These are phyloP conservation scores for Trachelus iudaicus DNA, from an alignment of 2,888 invertebrate species.

Conservation along the genomic window DNA sequence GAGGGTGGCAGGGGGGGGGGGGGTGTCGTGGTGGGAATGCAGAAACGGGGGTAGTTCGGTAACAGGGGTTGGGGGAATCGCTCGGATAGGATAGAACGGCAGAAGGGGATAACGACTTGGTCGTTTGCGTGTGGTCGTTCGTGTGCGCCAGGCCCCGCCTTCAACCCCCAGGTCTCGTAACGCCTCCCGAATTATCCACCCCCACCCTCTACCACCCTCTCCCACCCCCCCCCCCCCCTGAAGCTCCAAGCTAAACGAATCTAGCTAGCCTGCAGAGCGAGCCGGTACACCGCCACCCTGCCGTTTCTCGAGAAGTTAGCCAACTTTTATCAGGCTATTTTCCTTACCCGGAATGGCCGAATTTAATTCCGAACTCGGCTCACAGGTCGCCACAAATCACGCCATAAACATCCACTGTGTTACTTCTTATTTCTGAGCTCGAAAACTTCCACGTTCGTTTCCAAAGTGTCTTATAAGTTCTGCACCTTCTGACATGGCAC, in stretches of 20 bases:
- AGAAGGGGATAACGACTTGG: constrained; percentile 32
- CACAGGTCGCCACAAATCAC: constrained; percentile 61
- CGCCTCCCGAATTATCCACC: constrained; percentile 51
- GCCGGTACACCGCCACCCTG: background rate
- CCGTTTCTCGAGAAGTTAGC: constrained; percentile 47
- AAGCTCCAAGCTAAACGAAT: constrained; percentile 40
- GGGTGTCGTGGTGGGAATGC: constrained; percentile 21
- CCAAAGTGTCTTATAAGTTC: background rate
- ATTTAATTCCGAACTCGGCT: constrained; percentile 61
- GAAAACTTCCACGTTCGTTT: constrained; percentile 11
- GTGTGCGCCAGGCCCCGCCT: constrained; percentile 43
- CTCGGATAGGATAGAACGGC: constrained; percentile 27
- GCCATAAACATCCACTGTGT: constrained; percentile 57
- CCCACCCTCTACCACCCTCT: too few relatives aligned
- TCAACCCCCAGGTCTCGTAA: constrained; percentile 39
- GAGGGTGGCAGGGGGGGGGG: constrained; percentile 30
- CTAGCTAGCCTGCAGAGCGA: constrained; percentile 25
- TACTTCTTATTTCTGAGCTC: constrained; percentile 39
- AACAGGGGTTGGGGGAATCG: constrained; percentile 18
- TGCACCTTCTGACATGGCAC: background rate
- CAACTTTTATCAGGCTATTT: constrained; percentile 61
- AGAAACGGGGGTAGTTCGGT: constrained; percentile 12
- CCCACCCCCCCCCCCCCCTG: constrained; percentile 36
- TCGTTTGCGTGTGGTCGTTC: constrained; percentile 18
- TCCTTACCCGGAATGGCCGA: constrained; percentile 58